Conservation (phyloP, 2,113 vertebrate genomes). For the Rattus norvegicus region GRCr8 NC_086020.1:17641001-17641500, state of each 20-base stretch:
- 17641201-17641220: slow-evolving; percentile 6
- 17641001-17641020: no score
- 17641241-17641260: background rate
- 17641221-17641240: background rate
- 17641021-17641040: no score
- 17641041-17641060: no score
- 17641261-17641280: background rate
- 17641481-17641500: slow-evolving; percentile 14
- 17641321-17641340: background rate
- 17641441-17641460: slow-evolving; percentile 33
- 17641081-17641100: no score
- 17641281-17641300: background rate
- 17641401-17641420: background rate
- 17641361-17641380: background rate
- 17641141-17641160: background rate
- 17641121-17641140: background rate
- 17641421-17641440: slow-evolving; percentile 49
- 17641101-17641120: no score
- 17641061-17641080: no score
- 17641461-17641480: background rate
- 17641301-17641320: background rate
- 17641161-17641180: slow-evolving; percentile 17
- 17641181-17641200: background rate
- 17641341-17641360: background rate
- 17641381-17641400: background rate